A percentile compares a stretch with the other conserved stretches of the same genome.
phyloP scores from a whole-genome alignment of 2,797 vertebrate species.

The Sebastolobus altivelis region DNA sequence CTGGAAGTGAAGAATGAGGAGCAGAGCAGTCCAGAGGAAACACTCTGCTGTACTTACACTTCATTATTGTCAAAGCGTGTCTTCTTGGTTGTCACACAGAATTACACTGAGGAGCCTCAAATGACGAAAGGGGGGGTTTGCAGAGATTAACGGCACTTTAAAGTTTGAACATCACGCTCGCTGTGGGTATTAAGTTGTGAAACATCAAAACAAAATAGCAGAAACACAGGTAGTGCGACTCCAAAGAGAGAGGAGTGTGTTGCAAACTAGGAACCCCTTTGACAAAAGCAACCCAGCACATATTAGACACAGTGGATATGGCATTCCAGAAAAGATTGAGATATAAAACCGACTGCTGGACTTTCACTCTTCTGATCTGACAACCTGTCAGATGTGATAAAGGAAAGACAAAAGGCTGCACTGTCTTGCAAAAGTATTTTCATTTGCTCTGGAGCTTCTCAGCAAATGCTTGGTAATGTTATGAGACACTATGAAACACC shows the following conservation, averaged over 20 bases:
- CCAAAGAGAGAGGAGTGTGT: background rate
- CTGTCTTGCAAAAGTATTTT: conserved; percentile 22
- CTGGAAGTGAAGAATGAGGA: conserved; percentile 16
- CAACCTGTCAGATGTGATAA: conserved; percentile 27
- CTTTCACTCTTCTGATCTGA: conserved; percentile 1
- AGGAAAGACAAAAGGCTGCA: background rate
- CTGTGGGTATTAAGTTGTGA: conserved; percentile 11
- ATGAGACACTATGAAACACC: conserved; percentile 42
- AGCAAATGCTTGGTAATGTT: conserved; percentile 38
- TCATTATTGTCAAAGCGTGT: conserved; percentile 51
- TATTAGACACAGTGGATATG: background rate
- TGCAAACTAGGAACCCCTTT: conserved; percentile 2
- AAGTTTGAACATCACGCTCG: conserved; percentile 26
- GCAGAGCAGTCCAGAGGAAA: conserved; percentile 42
- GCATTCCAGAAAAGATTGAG: conserved; percentile 16
- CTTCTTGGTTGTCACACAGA: conserved; percentile 39
- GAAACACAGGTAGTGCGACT: background rate
- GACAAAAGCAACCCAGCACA: conserved; percentile 1
- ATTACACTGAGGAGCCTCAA: conserved; percentile 33
- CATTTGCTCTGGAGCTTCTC: conserved; percentile 21
- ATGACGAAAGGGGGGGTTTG: conserved; percentile 8
- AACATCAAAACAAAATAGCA: conserved; percentile 9
- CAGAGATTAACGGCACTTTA: conserved; percentile 33
- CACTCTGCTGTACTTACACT: conserved; percentile 50
- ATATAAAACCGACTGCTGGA: background rate